These are phyloP conservation scores for chimpanzee (Pan troglodytes) DNA, from an alignment of 2,113 vertebrate genomes.

Conservation along the genomic window NHGRI_mPanTro3-v2.1_pri NC_072404.2:58884501-58885000, in stretches of 20 bases:
- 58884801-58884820: background rate
- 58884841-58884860: background rate
- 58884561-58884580: background rate
- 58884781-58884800: background rate
- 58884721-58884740: background rate
- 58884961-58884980: background rate
- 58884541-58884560: background rate
- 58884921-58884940: background rate
- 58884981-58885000: background rate
- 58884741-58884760: background rate
- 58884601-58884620: background rate
- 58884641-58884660: background rate
- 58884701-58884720: fast-evolving
- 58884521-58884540: background rate
- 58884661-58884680: background rate
- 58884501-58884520: background rate
- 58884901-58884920: background rate
- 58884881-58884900: background rate
- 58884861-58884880: background rate
- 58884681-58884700: background rate
- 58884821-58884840: background rate
- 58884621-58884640: background rate
- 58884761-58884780: background rate
- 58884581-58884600: background rate
- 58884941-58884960: background rate